Evolutionary conservation across 2,888 invertebrate genomes (phyloP), one percentile per base, ranked within the genome.

Genomic region (Pseudococcus jackbeardsleyi): DNA sequence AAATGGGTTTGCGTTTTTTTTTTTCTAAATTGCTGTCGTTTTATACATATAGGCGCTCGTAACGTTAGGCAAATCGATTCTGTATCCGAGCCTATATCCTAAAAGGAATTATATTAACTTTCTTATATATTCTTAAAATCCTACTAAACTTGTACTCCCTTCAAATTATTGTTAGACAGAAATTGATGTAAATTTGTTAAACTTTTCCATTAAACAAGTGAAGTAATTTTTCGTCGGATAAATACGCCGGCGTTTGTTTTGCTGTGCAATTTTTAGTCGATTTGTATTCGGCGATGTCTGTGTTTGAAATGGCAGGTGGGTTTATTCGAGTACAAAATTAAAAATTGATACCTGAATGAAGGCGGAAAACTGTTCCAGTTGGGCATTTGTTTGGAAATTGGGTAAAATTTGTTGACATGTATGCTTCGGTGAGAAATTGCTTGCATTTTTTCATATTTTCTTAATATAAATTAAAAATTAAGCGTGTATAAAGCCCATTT

Each of bases 51-150:
- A 50, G 77, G 88, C 87, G 46, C 50, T 50, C 46, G 48, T 88
- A 88, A 88, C 82, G 82, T 88, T 77, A 88, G 59, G 88, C 88
- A 88, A 88, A 88, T 88, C 88, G 88, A 88, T 88, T 88, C 79
- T 88, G 79, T 88, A 88, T 88, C 82, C 88, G 82, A 88, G 88
- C 39, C 82, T 82, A 50, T 88, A 88, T 88, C 77, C 39, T 79
- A 59, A 88, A 86, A 86, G 46, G 48, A 72, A 86, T 33, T 88
- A 77, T 54, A 88, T 88, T 88, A 79, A 88, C 79, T 79, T 88
- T 88, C 59, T 54, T 88, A 82, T 87, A 87, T 77, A 77, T 84
- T 46, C 46, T 82, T 46, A 82, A 82, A 82, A 82, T 82, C 79
- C 79, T 82, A 42, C 79, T 46, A 46, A 82, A 82, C 79, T 82